Conservation (phyloP, 2,888 invertebrate species). For the Phasia obesa region DNA sequence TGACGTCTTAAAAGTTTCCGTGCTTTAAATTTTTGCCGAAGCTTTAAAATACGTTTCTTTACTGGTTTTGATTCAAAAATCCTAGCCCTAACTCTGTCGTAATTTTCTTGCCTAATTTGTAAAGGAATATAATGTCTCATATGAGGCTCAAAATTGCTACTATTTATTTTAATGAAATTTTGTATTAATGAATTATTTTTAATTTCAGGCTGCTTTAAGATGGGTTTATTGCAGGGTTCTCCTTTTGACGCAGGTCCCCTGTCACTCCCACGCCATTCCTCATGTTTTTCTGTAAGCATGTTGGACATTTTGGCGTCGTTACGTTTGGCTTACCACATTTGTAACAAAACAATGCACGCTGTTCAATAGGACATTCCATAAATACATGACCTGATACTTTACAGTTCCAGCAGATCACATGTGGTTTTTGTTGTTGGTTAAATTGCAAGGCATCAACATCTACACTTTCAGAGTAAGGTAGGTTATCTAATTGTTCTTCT, state of each 20-base stretch:
- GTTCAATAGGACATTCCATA: neutral
- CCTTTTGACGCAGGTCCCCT: neutral
- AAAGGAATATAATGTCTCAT: too few species aligned
- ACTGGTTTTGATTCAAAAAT: too few species aligned
- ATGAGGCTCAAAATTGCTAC: too few species aligned
- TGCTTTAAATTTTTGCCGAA: too few species aligned
- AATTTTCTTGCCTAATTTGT: too few species aligned
- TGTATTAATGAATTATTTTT: neutral
- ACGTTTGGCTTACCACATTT: neutral
- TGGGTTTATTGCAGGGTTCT: neutral
- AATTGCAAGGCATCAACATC: neutral
- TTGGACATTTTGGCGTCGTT: neutral
- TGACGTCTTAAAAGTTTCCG: too few species aligned
- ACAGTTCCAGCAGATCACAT: neutral
- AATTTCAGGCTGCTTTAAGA: neutral
- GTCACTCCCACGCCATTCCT: neutral
- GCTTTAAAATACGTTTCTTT: too few species aligned
- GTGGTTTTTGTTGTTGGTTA: neutral
- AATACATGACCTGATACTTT: neutral
- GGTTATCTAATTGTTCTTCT: too few species aligned
- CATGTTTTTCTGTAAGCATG: neutral
- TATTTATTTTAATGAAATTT: too few species aligned
- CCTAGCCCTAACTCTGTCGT: too few species aligned
- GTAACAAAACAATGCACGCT: neutral
- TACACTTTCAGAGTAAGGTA: neutral